phyloP scores from a whole-genome alignment of 2,113 vertebrate genomes.

The Pholis gunnellus region DNA sequence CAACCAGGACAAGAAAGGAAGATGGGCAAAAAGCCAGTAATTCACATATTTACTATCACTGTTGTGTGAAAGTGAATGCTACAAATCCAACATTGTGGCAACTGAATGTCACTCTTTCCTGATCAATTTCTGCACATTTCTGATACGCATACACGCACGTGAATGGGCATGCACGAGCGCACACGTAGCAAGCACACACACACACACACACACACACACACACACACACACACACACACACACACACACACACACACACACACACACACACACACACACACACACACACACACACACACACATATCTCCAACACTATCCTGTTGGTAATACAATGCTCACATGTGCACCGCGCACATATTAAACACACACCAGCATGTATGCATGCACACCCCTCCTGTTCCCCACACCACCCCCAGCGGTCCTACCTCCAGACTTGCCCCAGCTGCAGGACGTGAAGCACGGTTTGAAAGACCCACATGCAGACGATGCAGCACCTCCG shows the following conservation, averaged over 20 bases:
- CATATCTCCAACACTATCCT: not conserved
- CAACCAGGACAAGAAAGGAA: conserved; percentile 5
- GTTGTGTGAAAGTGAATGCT: not conserved
- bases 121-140: conserved; percentile 6
- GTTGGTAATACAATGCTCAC: conserved; percentile 20
- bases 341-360: conserved; percentile 27
- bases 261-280: not conserved
- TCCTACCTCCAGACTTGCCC: conserved; percentile 95
- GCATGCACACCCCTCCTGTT: not conserved
- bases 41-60: not conserved
- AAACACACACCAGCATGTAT: conserved; percentile 9
- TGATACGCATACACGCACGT: not conserved
- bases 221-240: not conserved
- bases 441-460: conserved; percentile 94
- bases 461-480: conserved; percentile 91
- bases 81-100: not conserved
- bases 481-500: conserved; percentile 90
- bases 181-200: not conserved
- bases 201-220: not conserved
- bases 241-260: conserved; percentile 10
- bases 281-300: conserved; percentile 14
- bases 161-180: not conserved
- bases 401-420: conserved; percentile 21
- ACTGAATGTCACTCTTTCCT: not conserved
- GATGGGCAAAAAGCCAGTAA: conserved; percentile 16